A percentile compares a stretch with the other conserved stretches of the same genome.
Evolutionary conservation across 2,113 vertebrate species (phyloP).

Genomic region (Steatornis caripensis): DNA sequence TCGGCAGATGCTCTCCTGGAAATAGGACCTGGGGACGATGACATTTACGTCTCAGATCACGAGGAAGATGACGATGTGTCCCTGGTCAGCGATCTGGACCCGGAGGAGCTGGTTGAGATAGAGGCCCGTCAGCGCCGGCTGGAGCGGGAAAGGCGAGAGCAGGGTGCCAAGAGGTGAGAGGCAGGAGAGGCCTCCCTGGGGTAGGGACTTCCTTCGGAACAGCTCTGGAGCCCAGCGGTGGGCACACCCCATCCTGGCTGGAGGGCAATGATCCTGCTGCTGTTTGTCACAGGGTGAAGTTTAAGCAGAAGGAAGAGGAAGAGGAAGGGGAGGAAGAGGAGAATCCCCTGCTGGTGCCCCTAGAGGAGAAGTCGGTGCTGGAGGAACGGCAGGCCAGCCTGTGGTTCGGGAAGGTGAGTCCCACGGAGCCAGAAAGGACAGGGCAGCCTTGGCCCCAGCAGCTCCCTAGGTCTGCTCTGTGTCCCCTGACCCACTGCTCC

Average conservation of each 20-base stretch:
- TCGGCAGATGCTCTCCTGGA: conserved; percentile 76
- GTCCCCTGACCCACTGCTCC: background rate
- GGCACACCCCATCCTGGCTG: fast-evolving
- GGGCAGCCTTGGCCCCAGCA: background rate
- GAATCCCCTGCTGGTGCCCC: conserved; percentile 83
- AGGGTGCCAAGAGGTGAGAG: background rate
- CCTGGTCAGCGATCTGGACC: conserved; percentile 88
- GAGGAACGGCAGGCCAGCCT: conserved; percentile 79
- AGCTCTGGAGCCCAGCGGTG: fast-evolving
- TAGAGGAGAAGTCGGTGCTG: conserved; percentile 83
- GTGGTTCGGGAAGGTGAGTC: conserved; percentile 92
- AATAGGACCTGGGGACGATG: conserved; percentile 46
- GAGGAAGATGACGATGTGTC: conserved; percentile 71
- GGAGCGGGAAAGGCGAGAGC: conserved; percentile 14
- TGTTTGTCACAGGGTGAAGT: background rate
- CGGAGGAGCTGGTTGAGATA: conserved; percentile 83
- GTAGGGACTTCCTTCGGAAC: background rate
- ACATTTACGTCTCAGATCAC: conserved; percentile 79
- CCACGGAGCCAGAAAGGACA: background rate
- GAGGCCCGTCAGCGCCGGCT: conserved; percentile 53
- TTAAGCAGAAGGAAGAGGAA: conserved; percentile 62
- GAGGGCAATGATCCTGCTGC: background rate
- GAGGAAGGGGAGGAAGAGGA: conserved; percentile 60
- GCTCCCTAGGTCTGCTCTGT: background rate
- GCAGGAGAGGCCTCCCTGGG: background rate